Base-by-base conservation (phyloP, 2,113 vertebrate species). In the Marcusenius ussheri region DNA sequence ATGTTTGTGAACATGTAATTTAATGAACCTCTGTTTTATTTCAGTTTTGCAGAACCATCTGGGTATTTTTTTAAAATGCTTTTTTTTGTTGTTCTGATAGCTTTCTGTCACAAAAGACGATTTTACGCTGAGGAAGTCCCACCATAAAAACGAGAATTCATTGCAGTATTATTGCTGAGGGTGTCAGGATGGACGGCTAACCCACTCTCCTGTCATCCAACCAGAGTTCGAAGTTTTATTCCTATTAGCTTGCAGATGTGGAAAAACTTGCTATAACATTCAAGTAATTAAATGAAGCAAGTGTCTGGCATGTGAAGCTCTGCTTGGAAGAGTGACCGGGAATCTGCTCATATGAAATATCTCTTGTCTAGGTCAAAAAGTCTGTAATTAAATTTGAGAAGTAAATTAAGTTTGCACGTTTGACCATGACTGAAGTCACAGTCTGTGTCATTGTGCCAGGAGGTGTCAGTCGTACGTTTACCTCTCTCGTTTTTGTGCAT, bases 261-360 rank as follows among this genome's bases (percentile, higher is more conserved):
- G 45, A 87, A 42, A 53, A 87, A 87, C 27, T 31, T 53, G 27
- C 85, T 87, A 8, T 87, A 56, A 35, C 17, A 17, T 47, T 53
- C 50, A 21, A n/a, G 46, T 19, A 31, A 87, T 87, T 39, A 56
- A 87, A 53, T 51, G 50, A 56, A 87, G 85, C 49, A 35, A 39
- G 50, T 35, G 27, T 53, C 85, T 53, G 49, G n/a, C 47, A 53
- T 39, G 85, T 42, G 50, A 42, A 53, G 50, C 15, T 87, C n/a
- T 53, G 85, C 24, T 87, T 17, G 85, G 85, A 87, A 10, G 49
- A 53, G 49, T 87, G n/a, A 47, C 85, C 56, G 85, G 47, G 85
- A 87, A 56, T 35, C 13, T 87, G 47, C 49, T 87, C 45, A 35
- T 53, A 53, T 87, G 50, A 87, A 87, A 53, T 53, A 35, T 35